Evolutionary conservation across 1,140 invertebrate species (phyloP).

Genomic region (Leptonema lineaticorne): DNA sequence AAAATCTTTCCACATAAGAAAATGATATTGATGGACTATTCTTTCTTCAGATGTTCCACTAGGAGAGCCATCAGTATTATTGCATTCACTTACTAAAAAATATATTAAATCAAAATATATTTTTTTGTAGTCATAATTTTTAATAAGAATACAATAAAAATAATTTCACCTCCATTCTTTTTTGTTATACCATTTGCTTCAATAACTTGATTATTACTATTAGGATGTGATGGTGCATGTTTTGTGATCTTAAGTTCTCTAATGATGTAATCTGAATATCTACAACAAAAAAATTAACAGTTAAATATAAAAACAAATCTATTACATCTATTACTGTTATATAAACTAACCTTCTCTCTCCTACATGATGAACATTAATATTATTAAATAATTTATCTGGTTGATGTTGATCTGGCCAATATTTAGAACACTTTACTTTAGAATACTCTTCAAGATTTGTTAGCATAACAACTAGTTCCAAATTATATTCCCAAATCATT

Average conservation of each 20-base stretch:
- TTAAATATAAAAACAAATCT: neutral
- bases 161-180: slow-evolving; percentile 49
- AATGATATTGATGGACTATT: slow-evolving; percentile 79
- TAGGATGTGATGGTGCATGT: slow-evolving; percentile 48
- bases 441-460: slow-evolving; percentile 93
- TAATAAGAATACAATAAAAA: neutral
- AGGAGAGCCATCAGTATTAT: slow-evolving; percentile 30
- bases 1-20: slow-evolving; percentile 93
- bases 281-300: slow-evolving; percentile 40
- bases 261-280: slow-evolving; percentile 78
- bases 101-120: slow-evolving; percentile 3
- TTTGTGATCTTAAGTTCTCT: slow-evolving; percentile 70
- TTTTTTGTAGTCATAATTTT: neutral
- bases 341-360: slow-evolving; percentile 63
- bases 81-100: slow-evolving; percentile 24
- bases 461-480: slow-evolving; percentile 90
- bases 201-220: slow-evolving; percentile 52
- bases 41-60: slow-evolving; percentile 42
- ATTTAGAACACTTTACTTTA: slow-evolving; percentile 90
- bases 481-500: slow-evolving; percentile 95
- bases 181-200: slow-evolving; percentile 51
- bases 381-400: slow-evolving; percentile 76
- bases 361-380: slow-evolving; percentile 74
- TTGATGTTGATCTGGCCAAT: slow-evolving; percentile 85
- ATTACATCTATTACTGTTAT: neutral